Base-by-base conservation (phyloP, 2,888 invertebrate species). In the Sericinus montela region DNA sequence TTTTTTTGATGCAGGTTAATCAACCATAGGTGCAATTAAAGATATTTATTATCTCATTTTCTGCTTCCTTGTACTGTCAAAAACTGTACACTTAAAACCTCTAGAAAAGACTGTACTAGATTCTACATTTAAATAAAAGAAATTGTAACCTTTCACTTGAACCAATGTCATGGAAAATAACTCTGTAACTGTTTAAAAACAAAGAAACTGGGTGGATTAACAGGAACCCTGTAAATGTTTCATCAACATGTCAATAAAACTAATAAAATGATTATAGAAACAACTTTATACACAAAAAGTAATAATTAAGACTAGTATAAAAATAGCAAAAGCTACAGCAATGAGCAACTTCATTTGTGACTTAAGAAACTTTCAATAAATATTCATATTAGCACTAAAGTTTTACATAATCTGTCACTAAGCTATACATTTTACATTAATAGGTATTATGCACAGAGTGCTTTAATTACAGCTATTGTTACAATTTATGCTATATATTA, bases 311-410 rank as follows among this genome's bases (percentile, higher is more conserved):
- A 87, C 87, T 87, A 87, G 87, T 87, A 84, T 73, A 87, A 86
- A 86, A 87, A 82, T 85, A 85, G 82, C 80, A 78, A 80, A 82
- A 75, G 80, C 80, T 81, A 76, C 62, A 77, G 72, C 74, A 80
- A 74, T 85, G 86, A 87, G 82, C 83, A 84, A 78, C 43, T 67
- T 56, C 44, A 57, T 80, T 85, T 85, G 83, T 80, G 83, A 85
- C 79, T 68, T 67, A 63, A 58, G 67, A 63, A 58, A 55, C 45
- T 52, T 45, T 53, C 34, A 56, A 55, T 56, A 58, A 59, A 56
- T 56, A 54, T 54, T 65, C 56, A 58, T 55, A 59, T 51, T 55
- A 57, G 57, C 44, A 53, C 58, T 51, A 45, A 9, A 46, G 38
- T 44, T 45, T 37, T 44, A 48, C 25, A 48, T 14, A 45, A 28